A percentile compares a stretch with the other conserved stretches of the same genome.
phyloP scores from a whole-genome alignment of 2,797 vertebrate species.

The Onychomys leucogaster region DNA sequence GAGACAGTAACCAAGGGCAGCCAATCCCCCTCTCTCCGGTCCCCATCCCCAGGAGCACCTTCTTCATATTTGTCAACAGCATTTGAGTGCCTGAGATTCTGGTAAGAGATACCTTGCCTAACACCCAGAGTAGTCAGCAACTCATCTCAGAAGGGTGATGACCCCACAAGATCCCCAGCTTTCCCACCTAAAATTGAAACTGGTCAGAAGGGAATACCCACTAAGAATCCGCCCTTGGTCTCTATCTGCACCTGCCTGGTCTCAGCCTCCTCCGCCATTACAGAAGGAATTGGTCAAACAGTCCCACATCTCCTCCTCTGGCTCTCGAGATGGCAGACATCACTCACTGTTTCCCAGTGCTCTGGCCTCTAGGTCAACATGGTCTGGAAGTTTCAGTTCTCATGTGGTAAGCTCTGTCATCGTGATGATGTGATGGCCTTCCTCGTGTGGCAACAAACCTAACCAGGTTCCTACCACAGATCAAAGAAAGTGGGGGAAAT shows the following conservation, averaged over 20 bases:
- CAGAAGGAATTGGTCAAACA: background rate
- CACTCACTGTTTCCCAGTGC: background rate
- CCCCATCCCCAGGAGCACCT: background rate
- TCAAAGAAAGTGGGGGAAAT: background rate
- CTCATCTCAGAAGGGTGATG: background rate
- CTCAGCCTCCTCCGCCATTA: background rate
- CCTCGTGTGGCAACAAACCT: background rate
- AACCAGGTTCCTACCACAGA: background rate
- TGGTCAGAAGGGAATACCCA: background rate
- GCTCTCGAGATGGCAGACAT: background rate
- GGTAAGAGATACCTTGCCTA: background rate
- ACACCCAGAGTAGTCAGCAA: background rate
- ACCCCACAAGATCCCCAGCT: background rate
- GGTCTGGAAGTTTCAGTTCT: background rate
- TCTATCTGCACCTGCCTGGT: background rate
- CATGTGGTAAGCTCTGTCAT: background rate
- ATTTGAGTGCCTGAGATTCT: background rate
- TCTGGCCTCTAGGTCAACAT: background rate
- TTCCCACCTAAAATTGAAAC: background rate
- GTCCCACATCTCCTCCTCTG: rapidly evolving
- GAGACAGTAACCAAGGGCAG: background rate
- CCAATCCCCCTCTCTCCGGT: background rate
- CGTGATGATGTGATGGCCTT: background rate
- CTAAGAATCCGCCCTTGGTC: background rate
- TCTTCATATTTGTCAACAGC: background rate